Evolutionary conservation across 1,140 invertebrate species (phyloP).

Genomic region (Halesus radiatus): DNA sequence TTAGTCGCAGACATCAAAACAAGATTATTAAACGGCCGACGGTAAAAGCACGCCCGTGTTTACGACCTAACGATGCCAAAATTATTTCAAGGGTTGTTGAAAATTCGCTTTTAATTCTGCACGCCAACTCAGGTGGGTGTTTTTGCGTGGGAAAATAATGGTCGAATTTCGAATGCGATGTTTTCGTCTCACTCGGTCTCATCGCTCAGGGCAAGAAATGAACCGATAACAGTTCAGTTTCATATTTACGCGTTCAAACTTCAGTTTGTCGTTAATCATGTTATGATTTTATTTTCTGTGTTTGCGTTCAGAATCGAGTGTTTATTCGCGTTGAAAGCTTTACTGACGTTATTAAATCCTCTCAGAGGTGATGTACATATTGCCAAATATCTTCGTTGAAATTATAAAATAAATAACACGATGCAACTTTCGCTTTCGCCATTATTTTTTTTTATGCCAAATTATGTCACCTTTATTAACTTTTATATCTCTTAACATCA

Average conservation of each 20-base stretch:
- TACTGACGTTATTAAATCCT: slow-evolving; percentile 21
- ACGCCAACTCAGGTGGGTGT: slow-evolving; percentile 29
- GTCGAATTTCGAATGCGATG: neutral
- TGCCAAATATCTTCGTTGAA: neutral
- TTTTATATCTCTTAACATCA: too few species aligned
- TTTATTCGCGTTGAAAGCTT: slow-evolving; percentile 49
- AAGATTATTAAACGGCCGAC: neutral
- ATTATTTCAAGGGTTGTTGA: slow-evolving; percentile 28
- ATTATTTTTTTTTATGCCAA: too few species aligned
- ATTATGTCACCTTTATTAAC: too few species aligned
- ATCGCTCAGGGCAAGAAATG: slow-evolving; percentile 19
- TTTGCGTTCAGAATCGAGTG: slow-evolving; percentile 36
- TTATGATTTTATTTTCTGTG: slow-evolving; percentile 2
- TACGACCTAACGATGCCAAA: slow-evolving; percentile 35
- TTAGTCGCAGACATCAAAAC: slow-evolving; percentile 8
- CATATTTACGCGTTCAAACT: neutral
- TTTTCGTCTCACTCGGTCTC: slow-evolving; percentile 30
- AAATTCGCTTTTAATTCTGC: slow-evolving; percentile 26
- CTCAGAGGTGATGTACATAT: slow-evolving; percentile 15
- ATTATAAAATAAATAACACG: too few species aligned
- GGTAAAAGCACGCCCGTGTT: neutral
- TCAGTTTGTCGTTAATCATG: slow-evolving; percentile 22
- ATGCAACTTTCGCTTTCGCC: too few species aligned
- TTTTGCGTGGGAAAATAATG: slow-evolving; percentile 15
- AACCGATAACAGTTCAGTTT: neutral